Conservation (phyloP, 1,140 invertebrate species). For the Drosophila dunni region DNA sequence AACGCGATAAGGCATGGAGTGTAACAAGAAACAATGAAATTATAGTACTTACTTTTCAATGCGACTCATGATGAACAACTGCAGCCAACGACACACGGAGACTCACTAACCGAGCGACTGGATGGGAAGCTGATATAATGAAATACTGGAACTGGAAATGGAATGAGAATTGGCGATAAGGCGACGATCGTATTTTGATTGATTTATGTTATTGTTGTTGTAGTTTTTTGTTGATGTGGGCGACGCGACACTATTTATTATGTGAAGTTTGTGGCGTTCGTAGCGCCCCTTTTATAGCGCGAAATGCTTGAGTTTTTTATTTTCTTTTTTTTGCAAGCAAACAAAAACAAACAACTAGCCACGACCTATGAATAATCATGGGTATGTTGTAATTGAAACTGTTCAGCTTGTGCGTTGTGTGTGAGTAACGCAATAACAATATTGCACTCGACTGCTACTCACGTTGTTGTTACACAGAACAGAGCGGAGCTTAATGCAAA, state of each 20-base stretch:
- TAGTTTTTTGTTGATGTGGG: constrained; percentile 3
- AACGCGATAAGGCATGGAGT: too few relatives aligned
- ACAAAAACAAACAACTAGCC: constrained; percentile 41
- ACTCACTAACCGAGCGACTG: constrained; percentile 51
- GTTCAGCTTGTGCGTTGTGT: constrained; percentile 38
- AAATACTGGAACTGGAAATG: constrained; percentile 46
- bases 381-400: constrained; percentile 59
- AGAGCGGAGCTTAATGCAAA: background rate
- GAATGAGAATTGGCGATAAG: constrained; percentile 64
- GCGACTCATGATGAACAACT: constrained; percentile 66
- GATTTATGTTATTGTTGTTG: background rate
- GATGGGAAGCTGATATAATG: constrained; percentile 41
- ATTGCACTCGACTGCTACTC: constrained; percentile 57
- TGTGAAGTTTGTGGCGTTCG: constrained; percentile 31
- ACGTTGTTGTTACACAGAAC: constrained; percentile 48
- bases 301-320: constrained; percentile 22
- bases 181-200: constrained; percentile 21
- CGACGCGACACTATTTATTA: constrained; percentile 24
- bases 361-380: constrained; percentile 64
- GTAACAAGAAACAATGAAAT: background rate
- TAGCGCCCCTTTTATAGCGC: constrained; percentile 52
- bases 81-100: constrained; percentile 53
- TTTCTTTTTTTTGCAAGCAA: background rate
- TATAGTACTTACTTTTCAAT: constrained; percentile 69
- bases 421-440: constrained; percentile 22